Conservation (phyloP, 2,888 invertebrate genomes). For the Agrochola circellaris region DNA sequence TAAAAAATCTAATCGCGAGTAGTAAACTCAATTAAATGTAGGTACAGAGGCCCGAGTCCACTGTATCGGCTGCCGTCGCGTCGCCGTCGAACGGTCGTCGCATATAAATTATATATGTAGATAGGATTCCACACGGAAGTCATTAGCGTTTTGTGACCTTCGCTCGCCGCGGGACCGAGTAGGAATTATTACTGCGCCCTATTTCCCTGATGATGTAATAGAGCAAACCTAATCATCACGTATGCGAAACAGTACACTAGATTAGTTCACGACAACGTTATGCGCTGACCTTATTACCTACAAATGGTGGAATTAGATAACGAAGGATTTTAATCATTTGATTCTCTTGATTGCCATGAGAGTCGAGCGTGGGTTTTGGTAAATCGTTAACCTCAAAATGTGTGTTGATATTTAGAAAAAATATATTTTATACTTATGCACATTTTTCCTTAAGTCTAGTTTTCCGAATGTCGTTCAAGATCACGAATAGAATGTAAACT, state of each 20-base stretch:
- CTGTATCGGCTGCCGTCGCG: constrained; percentile 38
- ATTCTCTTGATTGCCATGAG: constrained; percentile 42
- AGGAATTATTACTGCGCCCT: constrained; percentile 78
- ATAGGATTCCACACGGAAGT: constrained; percentile 84
- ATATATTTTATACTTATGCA: background rate
- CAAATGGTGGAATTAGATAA: constrained; percentile 48
- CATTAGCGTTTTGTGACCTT: constrained; percentile 83
- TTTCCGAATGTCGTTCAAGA: constrained; percentile 33
- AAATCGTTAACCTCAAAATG: constrained; percentile 37
- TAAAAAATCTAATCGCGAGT: constrained; percentile 43
- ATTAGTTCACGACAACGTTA: constrained; percentile 62
- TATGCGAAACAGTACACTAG: constrained; percentile 60
- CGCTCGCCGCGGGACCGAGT: constrained; percentile 77
- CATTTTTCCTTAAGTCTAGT: constrained; percentile 6
- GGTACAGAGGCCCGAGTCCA: constrained; percentile 36
- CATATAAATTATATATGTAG: constrained; percentile 77
- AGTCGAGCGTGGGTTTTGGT: constrained; percentile 31
- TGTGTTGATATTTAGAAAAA: constrained; percentile 14
- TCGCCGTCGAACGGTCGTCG: constrained; percentile 67
- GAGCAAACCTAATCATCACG: constrained; percentile 71
- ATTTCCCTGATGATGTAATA: constrained; percentile 84
- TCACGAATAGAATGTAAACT: constrained; percentile 17
- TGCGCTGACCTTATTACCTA: constrained; percentile 55
- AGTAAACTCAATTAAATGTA: constrained; percentile 43
- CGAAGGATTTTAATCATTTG: constrained; percentile 36